Percentiles rank a stretch among this genome's conserved stretches.
Conservation (phyloP, 2,113 vertebrate species). For the Galeopterus variegatus region DNA sequence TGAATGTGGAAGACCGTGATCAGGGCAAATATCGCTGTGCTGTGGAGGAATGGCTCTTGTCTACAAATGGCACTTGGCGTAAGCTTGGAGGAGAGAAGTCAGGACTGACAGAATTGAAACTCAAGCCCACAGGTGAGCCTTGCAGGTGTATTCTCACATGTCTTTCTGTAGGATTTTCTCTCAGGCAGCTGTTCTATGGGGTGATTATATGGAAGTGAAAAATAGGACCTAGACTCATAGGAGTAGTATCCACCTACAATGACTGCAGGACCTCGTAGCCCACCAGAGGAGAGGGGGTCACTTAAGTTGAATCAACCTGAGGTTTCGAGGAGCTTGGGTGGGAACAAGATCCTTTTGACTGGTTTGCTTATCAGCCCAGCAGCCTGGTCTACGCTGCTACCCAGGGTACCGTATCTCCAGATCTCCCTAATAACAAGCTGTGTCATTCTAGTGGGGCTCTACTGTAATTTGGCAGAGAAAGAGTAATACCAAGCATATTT, state of each 20-base stretch:
- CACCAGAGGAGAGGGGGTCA: not conserved
- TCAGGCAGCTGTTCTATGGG: not conserved
- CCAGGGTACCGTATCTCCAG: conserved; percentile 52
- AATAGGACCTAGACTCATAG: not conserved
- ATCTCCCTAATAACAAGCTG: conserved; percentile 76
- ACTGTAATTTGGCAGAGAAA: conserved; percentile 84
- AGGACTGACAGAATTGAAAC: conserved; percentile 76
- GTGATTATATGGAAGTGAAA: not conserved
- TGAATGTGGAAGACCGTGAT: conserved; percentile 69
- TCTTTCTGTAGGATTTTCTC: not conserved
- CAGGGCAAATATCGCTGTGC: conserved; percentile 90
- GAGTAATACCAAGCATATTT: conserved; percentile 82
- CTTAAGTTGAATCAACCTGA: not conserved
- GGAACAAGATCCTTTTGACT: not conserved
- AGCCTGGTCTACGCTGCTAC: conserved; percentile 39
- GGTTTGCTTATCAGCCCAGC: conserved; percentile 12
- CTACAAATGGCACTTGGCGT: conserved; percentile 78
- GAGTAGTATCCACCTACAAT: not conserved
- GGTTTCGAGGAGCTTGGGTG: not conserved
- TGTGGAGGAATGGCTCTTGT: conserved; percentile 91
- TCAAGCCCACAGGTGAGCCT: conserved; percentile 86
- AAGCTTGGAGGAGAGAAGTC: conserved; percentile 80
- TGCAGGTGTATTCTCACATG: rapidly evolving
- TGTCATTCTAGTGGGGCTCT: conserved; percentile 73
- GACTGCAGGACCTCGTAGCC: not conserved